Conservation (phyloP, 2,888 invertebrate species). For the Theretra japonica region DNA sequence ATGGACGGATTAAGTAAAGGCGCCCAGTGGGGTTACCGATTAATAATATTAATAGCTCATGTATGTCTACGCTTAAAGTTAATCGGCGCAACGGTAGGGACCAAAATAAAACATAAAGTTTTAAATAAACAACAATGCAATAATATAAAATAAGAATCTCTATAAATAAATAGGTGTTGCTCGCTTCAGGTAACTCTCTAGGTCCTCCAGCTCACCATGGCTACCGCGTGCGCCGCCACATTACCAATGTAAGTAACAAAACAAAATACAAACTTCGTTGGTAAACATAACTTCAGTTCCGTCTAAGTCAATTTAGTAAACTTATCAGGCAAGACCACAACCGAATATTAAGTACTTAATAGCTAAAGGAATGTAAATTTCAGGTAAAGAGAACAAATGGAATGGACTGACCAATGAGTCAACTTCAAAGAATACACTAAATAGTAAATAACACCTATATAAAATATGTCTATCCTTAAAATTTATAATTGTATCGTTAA, state of each 20-base stretch:
- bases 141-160: slow-evolving; percentile 74
- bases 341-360: slow-evolving; percentile 84
- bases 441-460: slow-evolving; percentile 55
- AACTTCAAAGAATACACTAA: slow-evolving; percentile 54
- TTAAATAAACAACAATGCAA: slow-evolving; percentile 76
- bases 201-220: slow-evolving; percentile 66
- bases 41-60: slow-evolving; percentile 80
- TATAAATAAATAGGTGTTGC: slow-evolving; percentile 78
- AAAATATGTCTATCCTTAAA: slow-evolving; percentile 39
- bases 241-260: slow-evolving; percentile 71
- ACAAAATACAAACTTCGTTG: slow-evolving; percentile 77
- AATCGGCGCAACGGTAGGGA: slow-evolving; percentile 71
- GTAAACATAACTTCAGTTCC: slow-evolving; percentile 83
- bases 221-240: slow-evolving; percentile 58
- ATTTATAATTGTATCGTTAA: slow-evolving; percentile 32
- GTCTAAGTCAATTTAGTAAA: slow-evolving; percentile 80
- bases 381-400: slow-evolving; percentile 62
- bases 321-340: slow-evolving; percentile 86
- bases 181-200: slow-evolving; percentile 82
- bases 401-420: slow-evolving; percentile 63
- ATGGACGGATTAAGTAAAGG: slow-evolving; percentile 85
- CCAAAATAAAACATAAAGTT: slow-evolving; percentile 67
- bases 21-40: slow-evolving; percentile 83
- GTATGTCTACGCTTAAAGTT: slow-evolving; percentile 61
- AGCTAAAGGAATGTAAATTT: slow-evolving; percentile 82